Base-by-base conservation (phyloP, 2,113 vertebrate genomes). In the Pollachius pollachius region DNA sequence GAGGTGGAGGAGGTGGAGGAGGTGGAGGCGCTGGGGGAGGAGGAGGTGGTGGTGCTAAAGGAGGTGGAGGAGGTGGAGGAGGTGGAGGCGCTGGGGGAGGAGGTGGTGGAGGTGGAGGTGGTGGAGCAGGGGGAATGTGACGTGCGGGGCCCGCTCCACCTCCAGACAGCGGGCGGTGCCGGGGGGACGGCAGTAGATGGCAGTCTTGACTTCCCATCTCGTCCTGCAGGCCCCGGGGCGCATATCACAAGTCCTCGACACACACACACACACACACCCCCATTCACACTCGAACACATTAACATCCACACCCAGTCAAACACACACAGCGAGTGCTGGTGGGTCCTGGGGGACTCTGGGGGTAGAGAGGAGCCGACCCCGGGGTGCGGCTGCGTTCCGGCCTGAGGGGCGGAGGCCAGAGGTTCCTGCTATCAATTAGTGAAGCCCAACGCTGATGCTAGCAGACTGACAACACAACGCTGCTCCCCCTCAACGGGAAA, bases 121-220 rank as follows among this genome's bases (percentile, higher is more conserved):
- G n/a, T n/a, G n/a, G n/a, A n/a, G n/a, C n/a, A n/a, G 27, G 75
- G 75, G 73, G 16, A 27, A 27, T 27, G 2, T 27, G 2, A 27
- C 27, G 80, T 76, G 63, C 88, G 89, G 71, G 84, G 88, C 65
- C 27, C 2, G 27, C 27, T 27, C 27, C 27, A 27, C 27, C 27
- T 27, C 27, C 27, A 27, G 27, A 27, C 27, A 27, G 27, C 2
- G 27, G 27, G 27, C 2, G 27, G 27, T 27, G 27, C 27, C 2
- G 27, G 83, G 74, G 71, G 81, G 91, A 85, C 74, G 92, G 94
- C 95, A 95, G 94, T 89, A 97, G 95, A 94, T 96, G 96, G 95
- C 95, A 96, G 94, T 94, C 93, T 96, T 93, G 94, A 92, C 95
- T 94, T 93, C 90, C 90, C 82, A 4, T 89, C 85, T 73, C 71